Conservation (phyloP, 2,797 vertebrate species). For the Muscicapa striata region DNA sequence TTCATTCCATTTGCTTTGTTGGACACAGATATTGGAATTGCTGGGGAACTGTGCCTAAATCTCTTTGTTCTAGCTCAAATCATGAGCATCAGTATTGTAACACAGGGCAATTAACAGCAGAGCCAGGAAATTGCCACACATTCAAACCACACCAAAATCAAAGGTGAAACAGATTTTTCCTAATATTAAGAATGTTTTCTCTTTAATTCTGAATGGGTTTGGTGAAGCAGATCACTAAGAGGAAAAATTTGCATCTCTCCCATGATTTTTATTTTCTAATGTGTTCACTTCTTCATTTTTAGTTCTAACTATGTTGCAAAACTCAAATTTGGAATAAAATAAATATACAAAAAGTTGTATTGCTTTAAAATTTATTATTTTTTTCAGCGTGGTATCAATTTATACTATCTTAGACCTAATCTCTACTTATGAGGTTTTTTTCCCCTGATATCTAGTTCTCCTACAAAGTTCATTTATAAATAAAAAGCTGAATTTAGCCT, state of each 20-base stretch:
- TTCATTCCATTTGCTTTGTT: neutral
- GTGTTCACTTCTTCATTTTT: neutral
- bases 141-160: neutral
- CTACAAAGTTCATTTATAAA: neutral
- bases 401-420: neutral
- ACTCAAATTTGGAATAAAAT: neutral
- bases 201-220: neutral
- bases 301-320: neutral
- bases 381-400: neutral
- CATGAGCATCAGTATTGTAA: neutral
- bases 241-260: neutral
- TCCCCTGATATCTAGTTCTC: neutral
- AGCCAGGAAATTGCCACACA: neutral
- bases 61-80: neutral
- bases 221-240: accelerated
- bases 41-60: neutral
- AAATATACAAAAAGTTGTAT: accelerated
- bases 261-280: neutral
- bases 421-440: neutral
- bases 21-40: neutral
- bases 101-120: neutral
- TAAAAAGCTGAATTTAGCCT: neutral
- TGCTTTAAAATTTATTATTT: neutral
- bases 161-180: neutral
- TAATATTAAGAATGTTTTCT: neutral